Conservation (phyloP, 2,113 vertebrate species). For the Probosciger aterrimus region DNA sequence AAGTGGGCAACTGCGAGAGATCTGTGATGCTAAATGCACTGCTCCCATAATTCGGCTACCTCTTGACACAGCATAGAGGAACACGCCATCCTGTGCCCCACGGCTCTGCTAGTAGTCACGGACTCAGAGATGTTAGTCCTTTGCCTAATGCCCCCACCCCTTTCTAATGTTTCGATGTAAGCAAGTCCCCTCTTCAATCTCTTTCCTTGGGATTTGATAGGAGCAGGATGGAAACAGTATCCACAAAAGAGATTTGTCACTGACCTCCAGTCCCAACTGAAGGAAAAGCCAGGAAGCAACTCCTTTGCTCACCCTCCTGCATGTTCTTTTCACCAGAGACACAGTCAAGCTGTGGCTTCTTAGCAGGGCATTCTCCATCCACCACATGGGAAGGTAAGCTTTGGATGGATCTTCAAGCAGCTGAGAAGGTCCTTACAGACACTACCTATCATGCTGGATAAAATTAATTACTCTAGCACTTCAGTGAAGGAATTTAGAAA, state of each 20-base stretch:
- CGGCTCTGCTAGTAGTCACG: neutral
- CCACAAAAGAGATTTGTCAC: neutral
- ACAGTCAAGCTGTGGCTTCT: neutral
- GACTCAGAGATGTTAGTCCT: neutral
- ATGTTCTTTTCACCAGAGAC: neutral
- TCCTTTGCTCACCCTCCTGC: neutral
- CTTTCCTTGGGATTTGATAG: neutral
- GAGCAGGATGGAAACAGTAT: neutral
- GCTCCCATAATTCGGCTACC: neutral
- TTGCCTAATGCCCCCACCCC: neutral
- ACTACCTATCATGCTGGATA: neutral
- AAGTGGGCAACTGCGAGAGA: neutral
- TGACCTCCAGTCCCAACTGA: fast-evolving
- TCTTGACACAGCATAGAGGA: neutral
- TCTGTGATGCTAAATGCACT: neutral
- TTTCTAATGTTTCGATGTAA: neutral
- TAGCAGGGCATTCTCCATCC: fast-evolving
- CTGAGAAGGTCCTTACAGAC: neutral
- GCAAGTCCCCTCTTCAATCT: neutral
- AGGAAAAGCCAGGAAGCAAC: neutral
- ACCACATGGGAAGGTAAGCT: neutral
- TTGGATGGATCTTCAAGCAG: neutral
- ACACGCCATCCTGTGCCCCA: fast-evolving
- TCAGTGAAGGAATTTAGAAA: neutral
- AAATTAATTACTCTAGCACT: neutral